Evolutionary conservation across 2,113 vertebrate genomes (phyloP).

Genomic region (Triplophysa rosa): DNA sequence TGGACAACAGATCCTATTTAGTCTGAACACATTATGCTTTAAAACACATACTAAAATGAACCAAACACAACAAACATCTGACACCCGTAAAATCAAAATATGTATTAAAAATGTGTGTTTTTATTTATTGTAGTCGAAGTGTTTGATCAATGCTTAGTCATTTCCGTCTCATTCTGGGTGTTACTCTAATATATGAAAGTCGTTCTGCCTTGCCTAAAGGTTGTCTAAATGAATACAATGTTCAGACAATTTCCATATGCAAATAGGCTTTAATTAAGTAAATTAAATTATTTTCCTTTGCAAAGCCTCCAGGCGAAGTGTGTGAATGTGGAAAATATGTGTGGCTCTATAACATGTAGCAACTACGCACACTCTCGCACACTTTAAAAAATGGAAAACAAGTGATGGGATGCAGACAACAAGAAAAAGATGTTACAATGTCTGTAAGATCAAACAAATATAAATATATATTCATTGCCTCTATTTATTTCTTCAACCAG

Average conservation of each 20-base stretch:
- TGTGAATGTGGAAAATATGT: slow-evolving; percentile 20
- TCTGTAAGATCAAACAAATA: not conserved
- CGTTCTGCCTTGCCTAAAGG: slow-evolving; percentile 71
- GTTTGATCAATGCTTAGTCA: slow-evolving; percentile 43
- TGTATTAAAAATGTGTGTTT: not conserved
- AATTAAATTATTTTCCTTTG: slow-evolving; percentile 70
- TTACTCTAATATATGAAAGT: slow-evolving; percentile 68
- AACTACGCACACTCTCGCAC: not conserved
- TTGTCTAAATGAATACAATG: slow-evolving; percentile 74
- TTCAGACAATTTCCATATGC: slow-evolving; percentile 78
- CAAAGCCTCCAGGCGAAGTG: slow-evolving; percentile 65
- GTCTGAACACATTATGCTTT: not conserved
- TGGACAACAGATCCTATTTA: not conserved
- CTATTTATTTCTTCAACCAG: slow-evolving; percentile 14
- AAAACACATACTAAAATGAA: not conserved
- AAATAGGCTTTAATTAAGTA: slow-evolving; percentile 80
- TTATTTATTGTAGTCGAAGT: not conserved
- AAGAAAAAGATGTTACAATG: not conserved
- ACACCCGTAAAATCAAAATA: no score
- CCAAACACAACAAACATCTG: not conserved
- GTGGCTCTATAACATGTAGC: slow-evolving; percentile 15
- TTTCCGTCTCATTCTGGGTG: slow-evolving; percentile 56
- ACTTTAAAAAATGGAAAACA: slow-evolving; percentile 6
- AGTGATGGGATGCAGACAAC: slow-evolving; percentile 4
- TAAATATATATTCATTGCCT: not conserved